Conservation (phyloP, 2,113 vertebrate genomes). For the Gracilinanus agilis region DNA sequence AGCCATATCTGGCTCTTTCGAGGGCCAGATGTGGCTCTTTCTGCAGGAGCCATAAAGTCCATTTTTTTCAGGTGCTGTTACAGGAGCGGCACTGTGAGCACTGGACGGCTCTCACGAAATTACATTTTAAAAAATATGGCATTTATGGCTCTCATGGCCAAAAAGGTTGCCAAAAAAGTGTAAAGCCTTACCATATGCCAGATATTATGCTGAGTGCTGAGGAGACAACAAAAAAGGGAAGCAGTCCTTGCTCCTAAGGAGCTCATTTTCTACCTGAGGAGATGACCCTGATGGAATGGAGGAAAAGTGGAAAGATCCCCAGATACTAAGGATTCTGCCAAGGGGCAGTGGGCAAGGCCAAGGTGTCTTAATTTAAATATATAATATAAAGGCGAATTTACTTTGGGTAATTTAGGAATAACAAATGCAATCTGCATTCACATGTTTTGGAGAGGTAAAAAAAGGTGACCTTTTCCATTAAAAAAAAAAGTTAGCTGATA, state of each 20-base stretch:
- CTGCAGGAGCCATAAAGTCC: too few species aligned
- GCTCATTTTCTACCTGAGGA: background rate
- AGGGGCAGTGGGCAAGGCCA: background rate
- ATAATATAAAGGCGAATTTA: background rate
- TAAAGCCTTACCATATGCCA: background rate
- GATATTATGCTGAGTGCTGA: background rate
- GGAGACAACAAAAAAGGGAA: background rate
- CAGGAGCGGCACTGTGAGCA: too few species aligned
- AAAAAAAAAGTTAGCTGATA: background rate
- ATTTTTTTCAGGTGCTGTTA: too few species aligned
- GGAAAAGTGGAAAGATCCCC: background rate
- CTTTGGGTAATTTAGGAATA: background rate
- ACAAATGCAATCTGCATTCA: background rate
- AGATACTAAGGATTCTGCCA: background rate
- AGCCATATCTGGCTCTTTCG: too few species aligned
- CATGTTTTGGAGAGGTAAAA: background rate
- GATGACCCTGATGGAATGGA: background rate
- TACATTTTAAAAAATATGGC: too few species aligned
- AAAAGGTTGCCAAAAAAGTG: too few species aligned
- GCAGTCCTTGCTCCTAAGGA: background rate
- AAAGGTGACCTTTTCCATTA: background rate
- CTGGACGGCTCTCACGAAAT: too few species aligned
- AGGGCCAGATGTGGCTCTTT: too few species aligned
- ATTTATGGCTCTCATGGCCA: too few species aligned
- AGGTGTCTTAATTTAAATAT: background rate